These are phyloP conservation scores for Yponomeuta evonymella DNA, from an alignment of 2,888 invertebrate genomes.

Conservation along the genomic window DNA sequence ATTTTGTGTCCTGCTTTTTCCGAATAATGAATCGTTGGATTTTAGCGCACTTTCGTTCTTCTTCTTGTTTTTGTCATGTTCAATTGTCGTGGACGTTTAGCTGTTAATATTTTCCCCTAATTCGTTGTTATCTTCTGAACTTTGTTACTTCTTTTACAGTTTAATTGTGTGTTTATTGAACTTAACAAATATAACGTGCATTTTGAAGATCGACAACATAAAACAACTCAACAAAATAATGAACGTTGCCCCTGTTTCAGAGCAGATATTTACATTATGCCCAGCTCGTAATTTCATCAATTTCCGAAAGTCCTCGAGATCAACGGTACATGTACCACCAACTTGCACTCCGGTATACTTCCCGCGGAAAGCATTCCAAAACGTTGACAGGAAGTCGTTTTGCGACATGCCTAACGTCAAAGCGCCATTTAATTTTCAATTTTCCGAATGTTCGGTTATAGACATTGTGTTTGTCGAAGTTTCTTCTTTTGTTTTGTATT, in stretches of 20 bases:
- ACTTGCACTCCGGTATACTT: constrained; percentile 17
- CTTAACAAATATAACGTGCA: not conserved
- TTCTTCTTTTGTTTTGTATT: not conserved
- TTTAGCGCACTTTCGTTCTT: not conserved
- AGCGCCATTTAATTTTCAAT: constrained; percentile 24
- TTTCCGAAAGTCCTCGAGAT: constrained; percentile 35
- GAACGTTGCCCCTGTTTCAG: not conserved
- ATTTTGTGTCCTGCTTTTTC: constrained; percentile 32
- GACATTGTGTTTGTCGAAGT: constrained; percentile 5
- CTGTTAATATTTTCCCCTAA: not conserved
- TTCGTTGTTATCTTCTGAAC: not conserved
- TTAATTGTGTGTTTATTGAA: not conserved
- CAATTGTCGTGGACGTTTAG: not conserved
- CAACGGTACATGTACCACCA: constrained; percentile 15
- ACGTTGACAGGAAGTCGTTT: constrained; percentile 36
- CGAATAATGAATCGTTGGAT: constrained; percentile 7
- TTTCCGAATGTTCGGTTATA: not conserved
- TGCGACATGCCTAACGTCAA: constrained; percentile 37
- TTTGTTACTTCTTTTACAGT: not conserved
- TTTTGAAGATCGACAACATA: not conserved
- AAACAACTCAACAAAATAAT: not conserved
- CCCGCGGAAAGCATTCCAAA: constrained; percentile 19
- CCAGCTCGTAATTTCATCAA: constrained; percentile 37
- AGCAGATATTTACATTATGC: constrained; percentile 6
- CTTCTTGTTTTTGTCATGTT: not conserved